A percentile compares a stretch with the other conserved stretches of the same genome.
phyloP scores from a whole-genome alignment of 2,797 vertebrate species.

The Poliocrania exsul region DNA sequence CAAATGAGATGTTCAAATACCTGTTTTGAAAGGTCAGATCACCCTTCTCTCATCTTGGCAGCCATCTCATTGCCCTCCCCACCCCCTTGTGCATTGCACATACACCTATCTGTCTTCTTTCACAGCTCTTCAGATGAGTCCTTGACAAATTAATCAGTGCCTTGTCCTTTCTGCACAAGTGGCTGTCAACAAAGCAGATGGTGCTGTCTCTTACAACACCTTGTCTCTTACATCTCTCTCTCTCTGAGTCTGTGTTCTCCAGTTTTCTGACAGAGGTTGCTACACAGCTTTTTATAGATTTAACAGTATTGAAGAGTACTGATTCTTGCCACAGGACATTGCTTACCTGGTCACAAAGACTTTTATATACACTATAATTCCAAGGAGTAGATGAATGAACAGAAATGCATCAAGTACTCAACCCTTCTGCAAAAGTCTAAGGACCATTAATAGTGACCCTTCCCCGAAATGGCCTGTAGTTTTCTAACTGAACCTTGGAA shows the following conservation, averaged over 20 bases:
- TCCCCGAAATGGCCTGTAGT: background rate
- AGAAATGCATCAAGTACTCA: background rate
- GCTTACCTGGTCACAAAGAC: background rate
- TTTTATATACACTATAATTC: background rate
- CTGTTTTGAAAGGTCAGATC: background rate
- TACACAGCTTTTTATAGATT: background rate
- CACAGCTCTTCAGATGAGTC: background rate
- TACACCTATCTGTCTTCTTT: background rate
- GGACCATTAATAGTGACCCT: background rate
- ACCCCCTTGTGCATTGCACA: background rate
- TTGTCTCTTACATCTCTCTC: background rate
- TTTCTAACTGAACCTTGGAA: background rate
- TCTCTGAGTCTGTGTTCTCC: background rate
- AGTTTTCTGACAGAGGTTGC: background rate
- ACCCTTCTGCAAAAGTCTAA: background rate
- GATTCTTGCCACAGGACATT: background rate
- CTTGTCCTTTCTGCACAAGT: conserved; percentile 16
- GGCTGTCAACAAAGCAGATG: conserved; percentile 52
- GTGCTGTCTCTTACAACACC: conserved; percentile 14
- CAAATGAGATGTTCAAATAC: background rate
- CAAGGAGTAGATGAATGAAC: background rate
- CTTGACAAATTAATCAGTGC: conserved; percentile 53
- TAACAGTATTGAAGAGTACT: background rate
- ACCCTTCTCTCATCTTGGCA: background rate
- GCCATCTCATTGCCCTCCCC: background rate